phyloP scores from a whole-genome alignment of 2,113 vertebrate genomes.

The Acanthochromis polyacanthus region DNA sequence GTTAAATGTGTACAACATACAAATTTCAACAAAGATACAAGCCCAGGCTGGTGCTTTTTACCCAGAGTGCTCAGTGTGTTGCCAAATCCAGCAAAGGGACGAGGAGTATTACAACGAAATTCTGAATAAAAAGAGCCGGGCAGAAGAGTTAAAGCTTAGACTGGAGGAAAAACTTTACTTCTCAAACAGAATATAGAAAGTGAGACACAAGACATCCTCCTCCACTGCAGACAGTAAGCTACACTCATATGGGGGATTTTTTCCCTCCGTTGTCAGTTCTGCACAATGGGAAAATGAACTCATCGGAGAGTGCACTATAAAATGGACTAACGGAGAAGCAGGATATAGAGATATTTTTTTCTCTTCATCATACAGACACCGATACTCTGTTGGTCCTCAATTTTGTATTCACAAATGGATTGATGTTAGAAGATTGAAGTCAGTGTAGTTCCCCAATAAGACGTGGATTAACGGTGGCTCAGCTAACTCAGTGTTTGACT shows the following conservation, averaged over 20 bases:
- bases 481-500: conserved; percentile 62
- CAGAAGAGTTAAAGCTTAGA: conserved; percentile 37
- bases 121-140: conserved; percentile 20
- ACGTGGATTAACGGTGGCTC: conserved; percentile 66
- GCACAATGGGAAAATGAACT: conserved; percentile 32
- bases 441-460: conserved; percentile 51
- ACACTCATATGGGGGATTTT: conserved; percentile 27
- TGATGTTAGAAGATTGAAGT: conserved; percentile 58
- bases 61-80: not conserved
- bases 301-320: conserved; percentile 28
- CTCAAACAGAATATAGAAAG: conserved; percentile 43
- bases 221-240: conserved; percentile 48
- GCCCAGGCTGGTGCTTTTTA: not conserved
- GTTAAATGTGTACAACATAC: not conserved
- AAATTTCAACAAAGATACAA: conserved; percentile 1
- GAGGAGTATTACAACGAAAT: conserved; percentile 41
- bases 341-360: conserved; percentile 2
- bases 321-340: conserved; percentile 34
- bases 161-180: conserved; percentile 40
- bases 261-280: conserved; percentile 41
- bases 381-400: conserved; percentile 16
- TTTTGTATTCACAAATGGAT: conserved; percentile 44
- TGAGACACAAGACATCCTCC: conserved; percentile 37
- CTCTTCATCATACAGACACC: conserved; percentile 25
- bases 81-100: conserved; percentile 18